A percentile compares a stretch with the other conserved stretches of the same genome.
phyloP scores from a whole-genome alignment of 2,888 invertebrate species.

The Acrobeloides nanus region DNA sequence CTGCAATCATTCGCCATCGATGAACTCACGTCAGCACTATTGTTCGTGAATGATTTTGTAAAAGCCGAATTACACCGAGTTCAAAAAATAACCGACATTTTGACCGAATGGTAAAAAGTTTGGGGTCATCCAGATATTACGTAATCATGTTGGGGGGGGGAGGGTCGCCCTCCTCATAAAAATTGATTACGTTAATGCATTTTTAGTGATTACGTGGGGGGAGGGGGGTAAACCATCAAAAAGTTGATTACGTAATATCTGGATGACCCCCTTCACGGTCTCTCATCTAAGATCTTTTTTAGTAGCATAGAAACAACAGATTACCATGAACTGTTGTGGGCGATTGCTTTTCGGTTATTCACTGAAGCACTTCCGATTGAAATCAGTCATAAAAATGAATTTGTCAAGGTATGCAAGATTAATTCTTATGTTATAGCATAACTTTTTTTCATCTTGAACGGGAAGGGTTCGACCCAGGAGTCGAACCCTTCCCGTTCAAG shows the following conservation, averaged over 20 bases:
- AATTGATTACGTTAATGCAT: too few relatives aligned
- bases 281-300: too few relatives aligned
- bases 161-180: too few relatives aligned
- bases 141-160: neutral
- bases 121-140: neutral
- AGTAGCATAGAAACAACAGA: constrained; percentile 18
- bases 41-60: constrained; percentile 11
- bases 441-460: too few relatives aligned
- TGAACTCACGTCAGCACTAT: constrained; percentile 10
- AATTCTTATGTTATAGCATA: too few relatives aligned
- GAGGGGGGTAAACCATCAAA: too few relatives aligned
- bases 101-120: constrained; percentile 11
- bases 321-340: constrained; percentile 26
- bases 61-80: constrained; percentile 16
- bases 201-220: too few relatives aligned
- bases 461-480: too few relatives aligned
- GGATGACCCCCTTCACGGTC: too few relatives aligned
- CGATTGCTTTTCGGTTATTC: constrained; percentile 21
- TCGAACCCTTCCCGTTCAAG: too few relatives aligned
- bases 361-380: constrained; percentile 22
- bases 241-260: too few relatives aligned
- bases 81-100: constrained; percentile 18
- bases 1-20: constrained; percentile 39
- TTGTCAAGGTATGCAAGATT: constrained; percentile 19
- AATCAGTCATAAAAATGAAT: constrained; percentile 10